phyloP scores from a whole-genome alignment of 2,888 invertebrate species.

The Entomobrya proxima region DNA sequence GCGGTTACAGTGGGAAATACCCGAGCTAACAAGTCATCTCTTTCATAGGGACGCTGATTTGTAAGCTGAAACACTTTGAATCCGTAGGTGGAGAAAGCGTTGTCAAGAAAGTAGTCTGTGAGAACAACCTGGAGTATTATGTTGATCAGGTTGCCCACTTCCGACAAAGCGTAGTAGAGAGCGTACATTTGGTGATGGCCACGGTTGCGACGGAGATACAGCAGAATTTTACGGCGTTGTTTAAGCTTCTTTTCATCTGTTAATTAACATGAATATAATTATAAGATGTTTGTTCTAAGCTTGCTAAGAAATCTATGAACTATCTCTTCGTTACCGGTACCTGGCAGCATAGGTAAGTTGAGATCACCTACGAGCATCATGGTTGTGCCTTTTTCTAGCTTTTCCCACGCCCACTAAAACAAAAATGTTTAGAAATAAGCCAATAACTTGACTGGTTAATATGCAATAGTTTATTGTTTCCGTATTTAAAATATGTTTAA shows the following conservation, averaged over 20 bases:
- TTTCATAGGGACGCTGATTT: constrained; percentile 59
- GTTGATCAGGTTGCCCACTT: constrained; percentile 65
- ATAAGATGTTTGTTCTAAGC: not conserved
- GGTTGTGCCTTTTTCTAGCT: constrained; percentile 65
- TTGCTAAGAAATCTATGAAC: not conserved
- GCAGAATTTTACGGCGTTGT: constrained; percentile 62
- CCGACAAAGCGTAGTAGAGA: constrained; percentile 51
- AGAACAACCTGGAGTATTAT: constrained; percentile 57
- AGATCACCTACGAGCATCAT: constrained; percentile 71
- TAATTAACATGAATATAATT: not conserved
- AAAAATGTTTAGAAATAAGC: too few relatives aligned
- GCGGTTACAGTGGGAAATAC: constrained; percentile 71
- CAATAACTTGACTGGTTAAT: too few relatives aligned
- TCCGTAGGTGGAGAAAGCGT: constrained; percentile 68
- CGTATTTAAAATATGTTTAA: too few relatives aligned
- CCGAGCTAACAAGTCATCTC: constrained; percentile 63
- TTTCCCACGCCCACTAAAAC: constrained; percentile 73
- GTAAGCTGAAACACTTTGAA: constrained; percentile 65
- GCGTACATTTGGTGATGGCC: constrained; percentile 66
- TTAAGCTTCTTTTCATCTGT: constrained; percentile 70
- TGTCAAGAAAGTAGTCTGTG: constrained; percentile 66
- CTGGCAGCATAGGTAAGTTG: constrained; percentile 65
- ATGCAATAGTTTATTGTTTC: too few relatives aligned
- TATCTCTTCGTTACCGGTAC: too few relatives aligned
- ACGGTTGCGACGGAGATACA: constrained; percentile 66